Conservation (phyloP, 1,140 invertebrate species). For the Coptotermes formosanus region DNA sequence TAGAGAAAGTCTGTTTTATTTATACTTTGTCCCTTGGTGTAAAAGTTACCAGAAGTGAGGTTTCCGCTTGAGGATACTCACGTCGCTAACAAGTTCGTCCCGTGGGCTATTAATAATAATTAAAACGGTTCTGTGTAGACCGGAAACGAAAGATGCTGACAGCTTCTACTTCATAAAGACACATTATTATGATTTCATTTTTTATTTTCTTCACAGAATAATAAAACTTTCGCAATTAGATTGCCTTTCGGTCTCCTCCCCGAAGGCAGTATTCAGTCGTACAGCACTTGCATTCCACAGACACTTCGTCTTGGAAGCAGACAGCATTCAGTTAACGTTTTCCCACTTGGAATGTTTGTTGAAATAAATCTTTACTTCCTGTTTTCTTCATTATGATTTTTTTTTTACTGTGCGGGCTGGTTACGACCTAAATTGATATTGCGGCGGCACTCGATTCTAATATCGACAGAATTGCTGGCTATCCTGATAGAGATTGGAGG, state of each 20-base stretch:
- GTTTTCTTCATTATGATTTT: too few relatives aligned
- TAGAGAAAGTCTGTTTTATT: not conserved
- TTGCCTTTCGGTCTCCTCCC: not conserved
- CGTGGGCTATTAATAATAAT: conserved; percentile 11
- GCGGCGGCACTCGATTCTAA: too few relatives aligned
- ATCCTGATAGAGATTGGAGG: too few relatives aligned
- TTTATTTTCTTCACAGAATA: not conserved
- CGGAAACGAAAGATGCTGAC: not conserved
- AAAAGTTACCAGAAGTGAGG: not conserved
- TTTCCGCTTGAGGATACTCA: not conserved
- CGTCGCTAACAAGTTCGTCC: not conserved
- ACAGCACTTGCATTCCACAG: not conserved
- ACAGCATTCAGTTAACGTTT: too few relatives aligned
- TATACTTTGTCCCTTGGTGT: not conserved
- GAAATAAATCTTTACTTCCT: too few relatives aligned
- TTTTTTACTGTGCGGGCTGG: too few relatives aligned
- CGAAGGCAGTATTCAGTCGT: not conserved
- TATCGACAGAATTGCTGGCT: too few relatives aligned
- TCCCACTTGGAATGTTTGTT: too few relatives aligned
- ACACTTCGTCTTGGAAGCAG: not conserved
- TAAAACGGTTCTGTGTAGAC: not conserved
- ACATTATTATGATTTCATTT: not conserved
- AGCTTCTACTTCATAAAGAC: not conserved
- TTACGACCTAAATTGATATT: too few relatives aligned
- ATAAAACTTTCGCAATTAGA: conserved; percentile 5